Base-by-base conservation (phyloP, 2,113 vertebrate genomes). In the Alces alces region DNA sequence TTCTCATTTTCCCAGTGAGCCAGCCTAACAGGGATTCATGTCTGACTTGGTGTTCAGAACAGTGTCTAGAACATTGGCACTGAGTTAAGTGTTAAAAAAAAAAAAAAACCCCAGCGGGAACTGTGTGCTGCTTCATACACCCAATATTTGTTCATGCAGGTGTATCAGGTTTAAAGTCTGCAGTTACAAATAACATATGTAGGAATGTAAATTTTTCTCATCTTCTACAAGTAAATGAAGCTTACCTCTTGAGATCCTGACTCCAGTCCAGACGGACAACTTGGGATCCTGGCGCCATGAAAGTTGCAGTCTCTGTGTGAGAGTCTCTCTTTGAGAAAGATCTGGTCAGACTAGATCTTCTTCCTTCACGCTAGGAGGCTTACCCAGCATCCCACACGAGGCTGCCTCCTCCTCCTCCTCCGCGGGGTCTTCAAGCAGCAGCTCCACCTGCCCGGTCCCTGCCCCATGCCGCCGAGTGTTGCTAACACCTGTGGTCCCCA, bases 31-130 rank as follows among this genome's bases (percentile, higher is more conserved):
- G 86, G 83, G 94, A 96, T 87, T 93, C 60, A 43, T 58, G 89
- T 96, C 93, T 94, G 95, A 91, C 84, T 87, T 95, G 82, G 14
- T 86, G 96, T 98, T 97, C 97, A 25, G 98, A 85, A 96, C 93
- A 95, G 95, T 54, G 96, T 94, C 79, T 92, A 94, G 97, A 97
- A 98, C 98, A 97, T 89, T 98, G 98, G 96, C 97, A 96, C 94
- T 12, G 43, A 12, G 27, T 78, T 33, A 45, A 10, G n/a, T 70
- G 86, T 93, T 15, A 25, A 83, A 83, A 83, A 82, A 82, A 97
- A 95, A 97, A 95, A 83, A 95, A 90, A 98, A 78, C n/a, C 86
- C 66, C 95, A 95, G 73, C 55, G 60, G 54, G 79, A 82, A 89
- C 95, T 92, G 91, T 60, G 45, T 76, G 93, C 73, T 58, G 90